Percentiles rank a stretch among this genome's conserved stretches.
Conservation (phyloP, 2,113 vertebrate genomes). For the Tachysurus fulvidraco region DNA sequence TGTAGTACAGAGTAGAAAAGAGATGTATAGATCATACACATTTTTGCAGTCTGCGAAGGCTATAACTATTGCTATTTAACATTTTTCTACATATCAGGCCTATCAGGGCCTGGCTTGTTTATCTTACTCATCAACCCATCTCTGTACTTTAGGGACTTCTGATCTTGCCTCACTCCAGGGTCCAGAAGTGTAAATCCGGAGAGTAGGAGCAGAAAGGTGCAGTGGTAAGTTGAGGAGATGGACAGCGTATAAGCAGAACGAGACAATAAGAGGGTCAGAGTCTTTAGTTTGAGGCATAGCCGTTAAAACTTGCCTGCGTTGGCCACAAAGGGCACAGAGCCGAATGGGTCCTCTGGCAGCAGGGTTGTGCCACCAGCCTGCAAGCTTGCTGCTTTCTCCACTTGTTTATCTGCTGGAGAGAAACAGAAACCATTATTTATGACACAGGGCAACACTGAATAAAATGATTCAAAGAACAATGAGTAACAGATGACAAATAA, state of each 20-base stretch:
- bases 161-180: conserved; percentile 11
- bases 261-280: conserved; percentile 31
- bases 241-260: conserved; percentile 13
- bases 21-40: not conserved
- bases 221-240: conserved; percentile 19
- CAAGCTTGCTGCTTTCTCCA: conserved; percentile 77
- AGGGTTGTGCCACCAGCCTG: conserved; percentile 73
- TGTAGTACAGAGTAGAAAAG: conserved; percentile 18
- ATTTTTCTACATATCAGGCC: not conserved
- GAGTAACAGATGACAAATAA: not conserved
- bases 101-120: not conserved
- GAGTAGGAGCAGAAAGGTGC: not conserved
- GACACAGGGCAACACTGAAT: not conserved
- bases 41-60: conserved; percentile 23
- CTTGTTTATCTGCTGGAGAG: conserved; percentile 74
- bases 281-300: conserved; percentile 61
- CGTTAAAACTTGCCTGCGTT: conserved; percentile 94
- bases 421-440: not conserved
- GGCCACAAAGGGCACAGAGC: conserved; percentile 91
- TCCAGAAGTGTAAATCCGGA: conserved; percentile 47
- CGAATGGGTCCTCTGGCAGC: conserved; percentile 89
- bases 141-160: conserved; percentile 4
- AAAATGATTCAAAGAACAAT: not conserved
- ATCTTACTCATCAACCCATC: conserved; percentile 10
- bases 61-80: conserved; percentile 36